Evolutionary conservation across 2,797 vertebrate genomes (phyloP), one percentile per base, ranked within the genome.

Genomic region (Lepilemur septentrionalis): DNA sequence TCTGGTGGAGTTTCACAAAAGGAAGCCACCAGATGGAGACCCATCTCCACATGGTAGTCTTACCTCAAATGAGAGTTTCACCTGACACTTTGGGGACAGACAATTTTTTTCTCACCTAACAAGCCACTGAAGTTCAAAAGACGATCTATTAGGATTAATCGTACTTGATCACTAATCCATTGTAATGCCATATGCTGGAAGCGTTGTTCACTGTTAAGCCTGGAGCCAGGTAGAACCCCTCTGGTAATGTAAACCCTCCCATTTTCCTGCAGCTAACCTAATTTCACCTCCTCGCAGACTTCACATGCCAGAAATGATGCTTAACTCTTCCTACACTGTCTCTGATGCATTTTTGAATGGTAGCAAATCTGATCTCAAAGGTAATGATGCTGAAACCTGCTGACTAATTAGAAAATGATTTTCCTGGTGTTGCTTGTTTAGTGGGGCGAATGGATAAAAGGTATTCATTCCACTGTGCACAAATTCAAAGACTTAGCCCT

Each of bases 1-100:
- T 99, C 99, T 99, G 99, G 99, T 99, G 99, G 99, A 99, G 98
- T 98, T 99, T 99, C 98, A 99, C 99, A 98, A 98, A 99, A 98
- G 97, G 95, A 98, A 98, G 98, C 98, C 98, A 99, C 99, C 99
- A 99, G 99, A 99, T 99, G 99, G 99, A 99, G 98, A 98, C 98
- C 99, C 99, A 98, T 99, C 99, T 99, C 99, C 99, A 99, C 99
- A 99, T 99, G 99, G 99, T 99, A 99, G 99, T 95, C 99, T 99
- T 99, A 99, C 99, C 99, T 99, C 99, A 99, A 99, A 99, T 99
- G 98, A 98, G 97, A 98, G 96, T 98, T 98, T 98, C 98, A 98
- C 98, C 98, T 98, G 98, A 98, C 98, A 98, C 98, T 97, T 98
- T 95, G 91, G 96, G 98, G 98, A 98, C 94, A 98, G 89, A 86